Percentiles rank a stretch among this genome's conserved stretches.
phyloP scores from a whole-genome alignment of 2,888 invertebrate genomes.

The Amphiduros pacificus region DNA sequence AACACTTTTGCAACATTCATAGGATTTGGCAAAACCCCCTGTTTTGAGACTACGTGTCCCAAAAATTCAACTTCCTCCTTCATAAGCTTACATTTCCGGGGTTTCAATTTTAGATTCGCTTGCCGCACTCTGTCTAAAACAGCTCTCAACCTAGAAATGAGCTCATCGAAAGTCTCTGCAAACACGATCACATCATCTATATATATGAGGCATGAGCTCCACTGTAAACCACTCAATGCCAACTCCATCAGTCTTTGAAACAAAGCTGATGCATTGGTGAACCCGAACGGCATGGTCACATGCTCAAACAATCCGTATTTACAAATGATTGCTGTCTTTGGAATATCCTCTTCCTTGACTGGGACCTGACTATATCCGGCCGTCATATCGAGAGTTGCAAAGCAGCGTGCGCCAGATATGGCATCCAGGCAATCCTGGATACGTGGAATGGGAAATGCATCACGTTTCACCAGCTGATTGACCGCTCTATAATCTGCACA shows the following conservation, averaged over 20 bases:
- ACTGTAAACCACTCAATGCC: constrained; percentile 1
- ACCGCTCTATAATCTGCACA: constrained; percentile 30
- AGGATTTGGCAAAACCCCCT: background rate
- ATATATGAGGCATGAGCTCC: constrained; percentile 12
- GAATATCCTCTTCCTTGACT: constrained; percentile 5
- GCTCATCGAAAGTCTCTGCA: constrained; percentile 18
- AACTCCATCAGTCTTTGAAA: constrained; percentile 6
- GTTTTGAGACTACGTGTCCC: constrained; percentile 9
- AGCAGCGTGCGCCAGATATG: constrained; percentile 23
- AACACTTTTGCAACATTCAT: constrained; percentile 17
- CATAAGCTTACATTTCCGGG: constrained; percentile 26
- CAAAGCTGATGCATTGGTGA: constrained; percentile 1
- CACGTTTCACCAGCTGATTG: constrained; percentile 21
- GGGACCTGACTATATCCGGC: constrained; percentile 10
- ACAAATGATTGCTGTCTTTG: constrained; percentile 13
- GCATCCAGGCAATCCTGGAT: constrained; percentile 18
- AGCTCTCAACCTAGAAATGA: constrained; percentile 16
- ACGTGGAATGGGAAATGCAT: constrained; percentile 24
- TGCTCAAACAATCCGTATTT: constrained; percentile 1
- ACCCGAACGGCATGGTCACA: constrained; percentile 4
- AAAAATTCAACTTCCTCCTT: background rate
- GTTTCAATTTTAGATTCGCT: constrained; percentile 19
- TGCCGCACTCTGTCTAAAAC: constrained; percentile 22
- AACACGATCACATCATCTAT: constrained; percentile 30
- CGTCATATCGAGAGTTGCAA: constrained; percentile 27